phyloP scores from a whole-genome alignment of 2,888 invertebrate genomes.

The Gnatocerus cornutus region DNA sequence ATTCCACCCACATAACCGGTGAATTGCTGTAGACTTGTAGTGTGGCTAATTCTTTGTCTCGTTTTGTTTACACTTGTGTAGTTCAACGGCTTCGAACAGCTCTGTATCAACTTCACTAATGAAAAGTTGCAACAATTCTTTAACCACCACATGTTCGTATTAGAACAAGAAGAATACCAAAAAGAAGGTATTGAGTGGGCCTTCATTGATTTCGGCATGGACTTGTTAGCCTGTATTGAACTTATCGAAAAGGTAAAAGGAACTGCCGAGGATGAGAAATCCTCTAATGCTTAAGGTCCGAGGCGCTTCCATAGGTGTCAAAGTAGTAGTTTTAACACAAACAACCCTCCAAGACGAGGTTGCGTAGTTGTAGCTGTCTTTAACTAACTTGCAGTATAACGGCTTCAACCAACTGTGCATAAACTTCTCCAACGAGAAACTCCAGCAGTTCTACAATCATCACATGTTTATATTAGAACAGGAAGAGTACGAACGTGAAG shows the following conservation, averaged over 20 bases:
- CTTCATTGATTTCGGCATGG: slow-evolving; percentile 96
- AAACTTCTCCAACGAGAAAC: slow-evolving; percentile 96
- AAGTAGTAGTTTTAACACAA: slow-evolving; percentile 8
- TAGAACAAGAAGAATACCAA: slow-evolving; percentile 95
- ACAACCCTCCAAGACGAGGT: slow-evolving; percentile 25
- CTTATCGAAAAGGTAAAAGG: slow-evolving; percentile 82
- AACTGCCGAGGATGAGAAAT: slow-evolving; percentile 2
- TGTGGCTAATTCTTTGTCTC: slow-evolving; percentile 49
- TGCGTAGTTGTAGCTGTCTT: slow-evolving; percentile 31
- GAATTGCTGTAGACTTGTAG: slow-evolving; percentile 49
- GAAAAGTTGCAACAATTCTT: slow-evolving; percentile 96
- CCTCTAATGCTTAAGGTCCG: slow-evolving; percentile 6
- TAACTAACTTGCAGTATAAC: slow-evolving; percentile 80
- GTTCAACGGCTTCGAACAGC: slow-evolving; percentile 94
- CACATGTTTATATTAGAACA: slow-evolving; percentile 97
- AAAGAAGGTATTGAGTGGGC: slow-evolving; percentile 93
- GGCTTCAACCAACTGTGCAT: slow-evolving; percentile 97
- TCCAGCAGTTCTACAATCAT: slow-evolving; percentile 97
- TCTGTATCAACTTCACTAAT: slow-evolving; percentile 96
- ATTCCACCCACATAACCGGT: slow-evolving; percentile 53
- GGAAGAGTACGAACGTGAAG: slow-evolving; percentile 95
- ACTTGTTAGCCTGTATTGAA: slow-evolving; percentile 88
- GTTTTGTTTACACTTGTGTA: slow-evolving; percentile 68
- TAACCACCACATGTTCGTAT: slow-evolving; percentile 95
- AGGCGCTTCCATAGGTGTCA: not conserved